Evolutionary conservation across 2,113 vertebrate species (phyloP).

Genomic region (Acrocephalus arundinaceus): DNA sequence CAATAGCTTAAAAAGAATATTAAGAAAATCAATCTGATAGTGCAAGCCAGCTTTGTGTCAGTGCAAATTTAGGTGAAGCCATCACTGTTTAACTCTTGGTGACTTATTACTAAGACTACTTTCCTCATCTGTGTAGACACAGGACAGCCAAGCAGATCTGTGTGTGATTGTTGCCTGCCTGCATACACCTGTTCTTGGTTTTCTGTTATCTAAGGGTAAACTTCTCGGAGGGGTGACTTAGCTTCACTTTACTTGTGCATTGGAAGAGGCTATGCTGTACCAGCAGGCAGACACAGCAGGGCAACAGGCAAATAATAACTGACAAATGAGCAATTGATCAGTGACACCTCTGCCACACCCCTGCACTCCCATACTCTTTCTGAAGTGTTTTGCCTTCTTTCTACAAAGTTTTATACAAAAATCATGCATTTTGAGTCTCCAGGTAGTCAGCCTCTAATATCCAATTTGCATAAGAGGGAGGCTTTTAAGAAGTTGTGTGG

Average conservation of each 20-base stretch:
- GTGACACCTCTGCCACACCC: background rate
- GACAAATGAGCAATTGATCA: background rate
- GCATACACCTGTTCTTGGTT: background rate
- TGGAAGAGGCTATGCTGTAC: background rate
- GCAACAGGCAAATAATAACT: background rate
- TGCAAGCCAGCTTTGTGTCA: background rate
- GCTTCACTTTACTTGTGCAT: background rate
- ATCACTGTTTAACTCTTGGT: background rate
- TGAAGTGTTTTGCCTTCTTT: background rate
- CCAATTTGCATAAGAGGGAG: fast-evolving
- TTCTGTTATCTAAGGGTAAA: background rate
- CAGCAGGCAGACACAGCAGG: background rate
- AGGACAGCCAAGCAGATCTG: background rate
- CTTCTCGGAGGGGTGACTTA: background rate
- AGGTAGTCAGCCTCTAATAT: background rate
- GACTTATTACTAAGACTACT: background rate
- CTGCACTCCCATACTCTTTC: fast-evolving
- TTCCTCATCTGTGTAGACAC: background rate
- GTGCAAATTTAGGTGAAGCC: background rate
- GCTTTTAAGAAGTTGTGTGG: background rate
- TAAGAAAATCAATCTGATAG: background rate
- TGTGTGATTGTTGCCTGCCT: background rate
- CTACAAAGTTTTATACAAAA: background rate
- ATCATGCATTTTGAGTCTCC: background rate
- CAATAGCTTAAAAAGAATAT: background rate